Conservation (phyloP, 1,140 invertebrate species). For the Drosophila kanapiae region DNA sequence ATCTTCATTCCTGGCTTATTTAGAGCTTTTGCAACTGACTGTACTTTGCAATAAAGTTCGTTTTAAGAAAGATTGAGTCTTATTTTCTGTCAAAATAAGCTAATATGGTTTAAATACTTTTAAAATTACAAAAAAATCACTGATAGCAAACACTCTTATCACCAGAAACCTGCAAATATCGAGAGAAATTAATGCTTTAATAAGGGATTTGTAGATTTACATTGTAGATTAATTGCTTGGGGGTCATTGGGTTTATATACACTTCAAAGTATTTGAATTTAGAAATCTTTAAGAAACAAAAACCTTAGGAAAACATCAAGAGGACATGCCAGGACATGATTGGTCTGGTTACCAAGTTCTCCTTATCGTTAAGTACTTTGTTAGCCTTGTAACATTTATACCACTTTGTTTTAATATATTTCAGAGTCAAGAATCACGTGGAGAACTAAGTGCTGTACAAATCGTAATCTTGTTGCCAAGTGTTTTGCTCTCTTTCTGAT, state of each 20-base stretch:
- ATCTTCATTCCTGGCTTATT: background rate
- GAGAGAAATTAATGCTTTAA: background rate
- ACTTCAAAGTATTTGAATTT: background rate
- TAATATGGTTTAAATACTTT: background rate
- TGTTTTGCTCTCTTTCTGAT: background rate
- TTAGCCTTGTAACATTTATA: no score
- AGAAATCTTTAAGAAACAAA: background rate
- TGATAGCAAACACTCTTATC: background rate
- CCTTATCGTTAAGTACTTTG: background rate
- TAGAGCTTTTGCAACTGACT: background rate
- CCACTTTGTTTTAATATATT: background rate
- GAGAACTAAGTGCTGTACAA: background rate
- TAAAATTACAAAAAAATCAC: background rate
- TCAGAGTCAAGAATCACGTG: background rate
- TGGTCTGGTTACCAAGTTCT: background rate
- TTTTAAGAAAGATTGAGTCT: background rate
- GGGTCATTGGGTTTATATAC: background rate
- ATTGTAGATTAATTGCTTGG: background rate
- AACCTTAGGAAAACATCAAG: background rate
- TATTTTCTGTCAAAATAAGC: background rate
- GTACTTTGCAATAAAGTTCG: background rate
- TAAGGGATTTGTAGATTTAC: conserved; percentile 13
- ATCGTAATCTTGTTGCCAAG: conserved; percentile 37
- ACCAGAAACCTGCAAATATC: background rate
- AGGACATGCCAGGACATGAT: background rate